A percentile compares a stretch with the other conserved stretches of the same genome.
phyloP scores from a whole-genome alignment of 2,113 vertebrate genomes.

The Aptenodytes forsteri region DNA sequence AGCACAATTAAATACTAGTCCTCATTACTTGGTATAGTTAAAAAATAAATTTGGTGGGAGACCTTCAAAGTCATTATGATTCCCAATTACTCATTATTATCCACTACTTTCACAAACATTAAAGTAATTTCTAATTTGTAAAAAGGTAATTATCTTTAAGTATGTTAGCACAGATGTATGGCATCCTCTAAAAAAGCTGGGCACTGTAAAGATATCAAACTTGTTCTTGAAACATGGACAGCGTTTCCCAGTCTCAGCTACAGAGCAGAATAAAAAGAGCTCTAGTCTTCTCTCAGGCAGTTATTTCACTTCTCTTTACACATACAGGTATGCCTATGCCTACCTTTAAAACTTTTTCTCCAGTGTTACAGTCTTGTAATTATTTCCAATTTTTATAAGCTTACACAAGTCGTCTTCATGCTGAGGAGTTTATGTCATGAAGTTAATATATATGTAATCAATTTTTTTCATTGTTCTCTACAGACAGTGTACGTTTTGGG shows the following conservation, averaged over 20 bases:
- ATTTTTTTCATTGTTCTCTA: neutral
- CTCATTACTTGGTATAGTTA: neutral
- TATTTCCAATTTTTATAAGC: neutral
- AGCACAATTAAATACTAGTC: neutral
- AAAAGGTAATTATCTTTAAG: neutral
- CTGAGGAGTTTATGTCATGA: neutral
- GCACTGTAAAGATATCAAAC: neutral
- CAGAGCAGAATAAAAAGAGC: neutral
- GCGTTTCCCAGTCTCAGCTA: neutral
- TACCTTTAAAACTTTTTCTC: neutral
- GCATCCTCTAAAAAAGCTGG: neutral
- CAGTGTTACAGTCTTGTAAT: neutral
- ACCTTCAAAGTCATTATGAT: neutral
- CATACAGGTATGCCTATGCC: neutral
- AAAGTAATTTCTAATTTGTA: neutral
- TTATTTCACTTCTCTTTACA: neutral
- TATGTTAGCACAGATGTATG: neutral
- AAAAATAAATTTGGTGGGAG: neutral
- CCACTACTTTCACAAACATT: neutral
- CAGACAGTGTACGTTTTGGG: neutral
- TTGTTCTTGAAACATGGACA: neutral
- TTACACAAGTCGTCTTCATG: neutral
- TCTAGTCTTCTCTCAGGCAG: neutral
- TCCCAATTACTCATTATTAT: neutral
- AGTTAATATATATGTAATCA: neutral